Conservation (phyloP, 2,888 invertebrate genomes). For the Heliconius cydno region DNA sequence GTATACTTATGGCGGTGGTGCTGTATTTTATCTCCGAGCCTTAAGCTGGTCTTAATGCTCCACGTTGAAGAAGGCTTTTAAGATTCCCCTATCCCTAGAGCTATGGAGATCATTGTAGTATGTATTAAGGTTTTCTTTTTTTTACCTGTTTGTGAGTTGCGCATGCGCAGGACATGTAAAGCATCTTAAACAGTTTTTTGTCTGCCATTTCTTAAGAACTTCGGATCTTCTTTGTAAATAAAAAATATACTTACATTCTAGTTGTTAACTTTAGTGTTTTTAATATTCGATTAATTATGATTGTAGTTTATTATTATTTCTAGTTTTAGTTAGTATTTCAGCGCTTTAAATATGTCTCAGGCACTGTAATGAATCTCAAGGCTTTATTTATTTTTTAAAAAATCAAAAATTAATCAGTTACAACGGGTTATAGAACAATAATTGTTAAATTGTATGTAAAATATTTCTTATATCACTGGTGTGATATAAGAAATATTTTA, state of each 20-base stretch:
- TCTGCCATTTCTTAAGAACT: conserved; percentile 11
- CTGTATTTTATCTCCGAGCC: conserved; percentile 68
- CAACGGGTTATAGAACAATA: no score
- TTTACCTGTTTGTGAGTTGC: conserved; percentile 42
- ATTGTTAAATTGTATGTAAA: not conserved
- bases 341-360: not conserved
- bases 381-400: no score
- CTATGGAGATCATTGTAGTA: conserved; percentile 58
- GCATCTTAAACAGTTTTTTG: conserved; percentile 26
- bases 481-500: no score
- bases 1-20: conserved; percentile 71
- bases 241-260: not conserved
- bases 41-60: conserved; percentile 63
- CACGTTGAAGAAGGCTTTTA: conserved; percentile 73
- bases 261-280: not conserved
- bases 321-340: no score
- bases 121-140: conserved; percentile 47
- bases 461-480: not conserved
- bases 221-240: conserved; percentile 14
- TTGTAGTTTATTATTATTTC: no score
- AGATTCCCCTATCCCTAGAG: conserved; percentile 71
- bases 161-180: conserved; percentile 17
- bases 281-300: no score
- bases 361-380: not conserved
- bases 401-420: no score